Percentiles rank a stretch among this genome's conserved stretches.
Evolutionary conservation across 2,797 vertebrate genomes (phyloP).

Genomic region (Amblyopsis hoosieri): DNA sequence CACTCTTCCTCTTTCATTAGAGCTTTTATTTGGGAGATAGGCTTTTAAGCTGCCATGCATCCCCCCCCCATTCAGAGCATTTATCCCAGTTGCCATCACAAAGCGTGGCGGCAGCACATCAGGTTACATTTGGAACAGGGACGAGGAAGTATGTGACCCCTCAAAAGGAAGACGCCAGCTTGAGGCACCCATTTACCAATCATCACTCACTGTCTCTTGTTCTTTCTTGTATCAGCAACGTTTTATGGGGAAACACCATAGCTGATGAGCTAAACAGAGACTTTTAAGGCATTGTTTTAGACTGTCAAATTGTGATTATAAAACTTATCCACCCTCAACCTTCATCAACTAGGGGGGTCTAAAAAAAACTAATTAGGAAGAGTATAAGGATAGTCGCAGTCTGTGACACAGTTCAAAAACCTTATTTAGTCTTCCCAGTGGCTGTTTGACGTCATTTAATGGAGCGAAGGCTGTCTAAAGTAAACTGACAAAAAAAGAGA

Average conservation of each 20-base stretch:
- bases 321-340: constrained; percentile 38
- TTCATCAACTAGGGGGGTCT: constrained; percentile 46
- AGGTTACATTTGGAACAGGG: constrained; percentile 41
- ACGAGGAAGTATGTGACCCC: constrained; percentile 59
- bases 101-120: constrained; percentile 56
- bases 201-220: constrained; percentile 39
- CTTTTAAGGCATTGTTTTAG: constrained; percentile 74
- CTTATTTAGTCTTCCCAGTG: constrained; percentile 70
- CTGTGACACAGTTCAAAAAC: constrained; percentile 58
- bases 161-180: constrained; percentile 52
- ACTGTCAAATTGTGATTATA: constrained; percentile 62
- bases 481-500: constrained; percentile 74
- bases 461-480: constrained; percentile 68
- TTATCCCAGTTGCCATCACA: constrained; percentile 76
- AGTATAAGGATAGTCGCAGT: constrained; percentile 61
- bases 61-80: constrained; percentile 43
- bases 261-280: constrained; percentile 66
- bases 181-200: constrained; percentile 58
- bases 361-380: constrained; percentile 61
- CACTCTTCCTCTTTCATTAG: constrained; percentile 41
- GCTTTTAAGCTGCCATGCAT: constrained; percentile 73
- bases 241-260: constrained; percentile 66
- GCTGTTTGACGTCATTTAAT: constrained; percentile 75
- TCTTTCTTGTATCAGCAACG: constrained; percentile 52
- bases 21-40: constrained; percentile 69